These are phyloP conservation scores for Pachyrhynchus sulphureomaculatus DNA, from an alignment of 1,140 invertebrate species.

Conservation along the genomic window DNA sequence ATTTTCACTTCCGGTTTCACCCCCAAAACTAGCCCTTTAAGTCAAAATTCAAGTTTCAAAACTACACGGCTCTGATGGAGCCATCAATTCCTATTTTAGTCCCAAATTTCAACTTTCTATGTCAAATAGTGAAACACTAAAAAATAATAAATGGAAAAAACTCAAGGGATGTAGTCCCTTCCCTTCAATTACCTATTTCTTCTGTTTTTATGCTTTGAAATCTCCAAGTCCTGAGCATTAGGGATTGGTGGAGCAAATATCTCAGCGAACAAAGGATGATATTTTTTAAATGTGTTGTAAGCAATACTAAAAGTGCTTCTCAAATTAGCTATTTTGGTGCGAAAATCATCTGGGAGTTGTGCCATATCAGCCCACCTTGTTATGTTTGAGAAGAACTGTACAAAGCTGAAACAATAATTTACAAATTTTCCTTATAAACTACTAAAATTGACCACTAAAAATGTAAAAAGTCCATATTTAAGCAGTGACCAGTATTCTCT, in stretches of 20 bases:
- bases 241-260: conserved; percentile 68
- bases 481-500: no score
- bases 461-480: no score
- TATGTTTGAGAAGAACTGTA: conserved; percentile 95
- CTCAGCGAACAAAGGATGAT: conserved; percentile 82
- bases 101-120: no score
- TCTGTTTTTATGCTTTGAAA: conserved; percentile 63
- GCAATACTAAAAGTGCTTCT: conserved; percentile 94
- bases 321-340: conserved; percentile 80
- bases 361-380: conserved; percentile 96
- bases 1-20: no score
- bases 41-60: no score
- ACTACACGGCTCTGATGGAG: no score
- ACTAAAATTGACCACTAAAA: neutral
- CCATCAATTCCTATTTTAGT: no score
- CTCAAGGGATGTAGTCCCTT: no score
- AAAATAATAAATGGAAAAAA: no score
- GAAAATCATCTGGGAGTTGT: conserved; percentile 80
- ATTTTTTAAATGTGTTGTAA: conserved; percentile 92
- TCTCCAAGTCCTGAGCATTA: conserved; percentile 54
- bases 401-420: conserved; percentile 65
- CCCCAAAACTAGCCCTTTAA: no score
- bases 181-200: conserved; percentile 73
- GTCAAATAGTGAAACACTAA: no score
- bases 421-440: neutral